A percentile compares a stretch with the other conserved stretches of the same genome.
phyloP scores from a whole-genome alignment of 37 sponge, comb jelly and placozoan genomes.

The Chondrosia reniformis region DNA sequence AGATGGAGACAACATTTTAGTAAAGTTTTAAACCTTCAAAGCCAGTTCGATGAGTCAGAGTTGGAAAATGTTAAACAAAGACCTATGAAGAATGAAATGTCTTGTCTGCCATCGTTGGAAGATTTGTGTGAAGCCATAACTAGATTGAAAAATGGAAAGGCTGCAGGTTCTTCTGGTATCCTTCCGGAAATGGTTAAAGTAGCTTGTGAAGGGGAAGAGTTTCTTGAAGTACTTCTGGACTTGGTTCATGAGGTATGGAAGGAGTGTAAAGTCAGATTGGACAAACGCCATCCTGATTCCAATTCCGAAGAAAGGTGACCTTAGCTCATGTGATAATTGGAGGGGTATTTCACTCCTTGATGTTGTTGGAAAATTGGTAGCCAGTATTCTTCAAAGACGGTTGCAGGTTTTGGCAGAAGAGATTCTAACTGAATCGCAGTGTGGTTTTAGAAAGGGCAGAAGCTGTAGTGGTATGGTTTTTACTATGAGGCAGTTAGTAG shows the following conservation, averaged over 20 bases:
- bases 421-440: conserved; percentile 5
- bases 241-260: conserved; percentile 5
- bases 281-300: not conserved
- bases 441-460: conserved; percentile 14
- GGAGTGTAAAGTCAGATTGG: conserved; percentile 19
- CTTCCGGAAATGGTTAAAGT: conserved; percentile 3
- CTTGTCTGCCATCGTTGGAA: not conserved
- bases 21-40: conserved; percentile 15
- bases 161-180: not conserved
- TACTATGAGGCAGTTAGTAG: conserved; percentile 12
- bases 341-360: conserved; percentile 4
- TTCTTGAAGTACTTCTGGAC: not conserved
- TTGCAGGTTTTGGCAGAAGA: not conserved
- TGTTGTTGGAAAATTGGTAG: conserved; percentile 4
- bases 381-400: not conserved
- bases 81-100: not conserved
- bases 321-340: conserved; percentile 16
- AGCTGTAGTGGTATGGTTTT: conserved; percentile 1
- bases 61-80: not conserved
- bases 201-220: not conserved
- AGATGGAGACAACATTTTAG: conserved; percentile 29
- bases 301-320: conserved; percentile 17
- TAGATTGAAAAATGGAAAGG: conserved; percentile 7
- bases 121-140: not conserved
- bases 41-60: conserved; percentile 13